Percentiles rank a stretch among this genome's conserved stretches.
These are phyloP conservation scores for Centropristis striata DNA, from an alignment of 2,113 vertebrate genomes.

Conservation along the genomic window DNA sequence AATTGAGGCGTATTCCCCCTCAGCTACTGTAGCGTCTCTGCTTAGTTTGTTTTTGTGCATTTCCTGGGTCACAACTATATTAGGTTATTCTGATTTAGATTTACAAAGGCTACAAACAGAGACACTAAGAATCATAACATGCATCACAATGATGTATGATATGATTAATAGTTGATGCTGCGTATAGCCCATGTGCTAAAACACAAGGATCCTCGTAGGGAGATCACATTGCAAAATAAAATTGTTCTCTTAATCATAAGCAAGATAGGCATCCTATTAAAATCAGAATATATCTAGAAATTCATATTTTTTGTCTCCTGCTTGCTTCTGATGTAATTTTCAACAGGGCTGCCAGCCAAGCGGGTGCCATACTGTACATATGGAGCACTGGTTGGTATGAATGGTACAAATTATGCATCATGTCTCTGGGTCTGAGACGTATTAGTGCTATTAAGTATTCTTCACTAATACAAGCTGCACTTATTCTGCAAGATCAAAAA, in stretches of 20 bases:
- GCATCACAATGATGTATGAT: neutral
- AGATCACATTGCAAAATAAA: neutral
- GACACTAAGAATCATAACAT: neutral
- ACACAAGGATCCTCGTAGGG: neutral
- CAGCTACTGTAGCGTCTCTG: slow-evolving; percentile 44
- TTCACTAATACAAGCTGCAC: neutral
- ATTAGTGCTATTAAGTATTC: neutral
- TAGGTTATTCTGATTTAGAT: neutral
- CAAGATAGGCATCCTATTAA: neutral
- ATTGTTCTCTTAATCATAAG: neutral
- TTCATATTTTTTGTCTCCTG: neutral
- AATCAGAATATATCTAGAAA: neutral
- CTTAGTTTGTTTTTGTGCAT: neutral
- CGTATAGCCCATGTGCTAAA: neutral
- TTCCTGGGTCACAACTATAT: slow-evolving; percentile 4
- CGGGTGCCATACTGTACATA: neutral
- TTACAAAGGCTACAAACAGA: neutral
- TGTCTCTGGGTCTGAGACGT: neutral
- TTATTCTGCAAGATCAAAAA: neutral
- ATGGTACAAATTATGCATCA: slow-evolving; percentile 17
- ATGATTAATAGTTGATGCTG: neutral
- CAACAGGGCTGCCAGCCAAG: neutral
- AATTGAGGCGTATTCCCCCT: slow-evolving; percentile 74
- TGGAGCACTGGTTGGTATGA: slow-evolving; percentile 3
- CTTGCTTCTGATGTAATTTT: slow-evolving; percentile 1